phyloP scores from a whole-genome alignment of 2,797 vertebrate species.

The Notoglanidium macrostoma region DNA sequence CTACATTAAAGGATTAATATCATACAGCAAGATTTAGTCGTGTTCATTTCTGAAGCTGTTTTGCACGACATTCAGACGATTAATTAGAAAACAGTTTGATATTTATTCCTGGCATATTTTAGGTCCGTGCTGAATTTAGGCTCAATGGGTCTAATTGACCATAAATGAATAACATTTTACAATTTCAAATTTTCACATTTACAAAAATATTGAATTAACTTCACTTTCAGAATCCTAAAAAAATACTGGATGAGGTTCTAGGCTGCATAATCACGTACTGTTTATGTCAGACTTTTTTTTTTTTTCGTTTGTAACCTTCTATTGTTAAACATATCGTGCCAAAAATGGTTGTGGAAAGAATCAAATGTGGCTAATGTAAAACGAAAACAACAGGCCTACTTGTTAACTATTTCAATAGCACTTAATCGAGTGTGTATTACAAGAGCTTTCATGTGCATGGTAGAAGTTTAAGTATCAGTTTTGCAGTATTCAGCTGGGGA shows the following conservation, averaged over 20 bases:
- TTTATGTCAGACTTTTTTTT: not conserved
- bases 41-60: not conserved
- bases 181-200: not conserved
- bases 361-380: not conserved
- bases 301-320: not conserved
- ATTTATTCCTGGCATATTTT: not conserved
- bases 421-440: slow-evolving; percentile 59
- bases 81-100: not conserved
- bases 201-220: not conserved
- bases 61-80: not conserved
- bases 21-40: not conserved
- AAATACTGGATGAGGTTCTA: not conserved
- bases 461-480: slow-evolving; percentile 27
- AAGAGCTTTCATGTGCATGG: slow-evolving; percentile 43
- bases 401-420: slow-evolving; percentile 48
- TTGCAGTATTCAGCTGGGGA: slow-evolving; percentile 58
- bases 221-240: not conserved
- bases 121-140: not conserved
- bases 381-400: not conserved
- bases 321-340: not conserved
- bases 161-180: not conserved
- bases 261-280: not conserved
- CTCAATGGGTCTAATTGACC: not conserved
- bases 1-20: too few relatives aligned
- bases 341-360: not conserved